Conservation (phyloP, 1,140 invertebrate genomes). For the Hyposmocoma kahamanoa region DNA sequence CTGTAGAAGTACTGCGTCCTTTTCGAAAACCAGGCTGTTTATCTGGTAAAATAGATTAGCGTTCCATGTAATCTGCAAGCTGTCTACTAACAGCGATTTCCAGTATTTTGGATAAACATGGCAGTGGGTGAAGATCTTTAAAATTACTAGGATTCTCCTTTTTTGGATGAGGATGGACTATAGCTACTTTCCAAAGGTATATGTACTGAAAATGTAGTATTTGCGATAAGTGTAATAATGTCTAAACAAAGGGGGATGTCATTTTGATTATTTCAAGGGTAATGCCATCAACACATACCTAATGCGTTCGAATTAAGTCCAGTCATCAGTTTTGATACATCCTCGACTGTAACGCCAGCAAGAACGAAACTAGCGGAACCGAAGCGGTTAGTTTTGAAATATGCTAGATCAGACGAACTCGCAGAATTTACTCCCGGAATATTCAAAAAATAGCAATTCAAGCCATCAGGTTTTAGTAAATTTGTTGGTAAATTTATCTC, state of each 20-base stretch:
- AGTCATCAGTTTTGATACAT: not conserved
- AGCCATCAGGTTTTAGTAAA: not conserved
- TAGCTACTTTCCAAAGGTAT: not conserved
- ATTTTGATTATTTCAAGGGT: not conserved
- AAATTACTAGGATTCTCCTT: not conserved
- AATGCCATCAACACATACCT: not conserved
- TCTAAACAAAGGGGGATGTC: not conserved
- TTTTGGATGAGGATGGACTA: not conserved
- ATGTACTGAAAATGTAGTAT: not conserved
- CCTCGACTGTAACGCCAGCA: not conserved
- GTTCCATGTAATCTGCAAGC: not conserved
- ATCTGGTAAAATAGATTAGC: not conserved
- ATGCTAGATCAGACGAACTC: not conserved
- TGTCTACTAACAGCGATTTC: not conserved
- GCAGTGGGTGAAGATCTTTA: not conserved
- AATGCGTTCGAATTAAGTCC: not conserved
- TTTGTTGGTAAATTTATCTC: not conserved
- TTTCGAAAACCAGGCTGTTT: not conserved
- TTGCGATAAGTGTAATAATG: not conserved
- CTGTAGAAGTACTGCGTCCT: not conserved
- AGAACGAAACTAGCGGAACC: not conserved
- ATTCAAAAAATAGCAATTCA: constrained; percentile 2
- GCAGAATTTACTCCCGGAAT: not conserved
- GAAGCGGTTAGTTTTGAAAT: not conserved
- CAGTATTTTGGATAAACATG: not conserved